These are phyloP conservation scores for Heterotis niloticus DNA, from an alignment of 2,113 vertebrate genomes.

Conservation along the genomic window DNA sequence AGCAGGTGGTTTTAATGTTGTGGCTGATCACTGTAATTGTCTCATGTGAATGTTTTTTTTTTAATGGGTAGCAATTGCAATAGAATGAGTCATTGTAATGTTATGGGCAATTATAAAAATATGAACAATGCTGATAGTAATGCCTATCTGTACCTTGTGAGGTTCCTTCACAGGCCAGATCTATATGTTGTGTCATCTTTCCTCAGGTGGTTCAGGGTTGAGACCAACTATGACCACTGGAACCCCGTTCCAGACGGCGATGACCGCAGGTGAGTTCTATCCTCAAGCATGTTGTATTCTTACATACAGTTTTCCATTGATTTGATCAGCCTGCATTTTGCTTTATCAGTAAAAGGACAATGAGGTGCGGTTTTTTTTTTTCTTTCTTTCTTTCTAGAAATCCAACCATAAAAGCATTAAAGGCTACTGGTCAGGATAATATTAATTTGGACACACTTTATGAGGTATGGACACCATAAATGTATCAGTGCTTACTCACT, in stretches of 20 bases:
- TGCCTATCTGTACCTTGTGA: too few species aligned
- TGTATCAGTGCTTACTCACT: neutral
- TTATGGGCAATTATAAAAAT: too few species aligned
- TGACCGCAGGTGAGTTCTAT: constrained; percentile 68
- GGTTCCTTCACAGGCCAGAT: too few species aligned
- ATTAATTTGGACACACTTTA: constrained; percentile 74
- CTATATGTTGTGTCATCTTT: neutral
- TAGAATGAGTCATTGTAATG: too few species aligned
- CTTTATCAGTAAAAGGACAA: neutral
- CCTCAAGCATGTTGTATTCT: neutral
- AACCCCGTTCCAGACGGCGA: constrained; percentile 67
- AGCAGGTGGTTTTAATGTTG: too few species aligned
- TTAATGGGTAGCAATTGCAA: too few species aligned
- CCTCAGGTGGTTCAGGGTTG: constrained; percentile 86
- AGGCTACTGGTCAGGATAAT: constrained; percentile 74
- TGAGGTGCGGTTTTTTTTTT: neutral
- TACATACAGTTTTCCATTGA: neutral
- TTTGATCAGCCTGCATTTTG: too few species aligned
- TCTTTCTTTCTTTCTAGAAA: constrained; percentile 60
- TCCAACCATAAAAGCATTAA: constrained; percentile 76
- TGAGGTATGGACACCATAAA: constrained; percentile 60
- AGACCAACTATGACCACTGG: constrained; percentile 97
- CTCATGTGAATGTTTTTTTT: too few species aligned
- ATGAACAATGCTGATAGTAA: too few species aligned
- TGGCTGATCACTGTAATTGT: too few species aligned